A percentile compares a stretch with the other conserved stretches of the same genome.
phyloP scores from a whole-genome alignment of 2,888 invertebrate genomes.

The Germaria angustata region DNA sequence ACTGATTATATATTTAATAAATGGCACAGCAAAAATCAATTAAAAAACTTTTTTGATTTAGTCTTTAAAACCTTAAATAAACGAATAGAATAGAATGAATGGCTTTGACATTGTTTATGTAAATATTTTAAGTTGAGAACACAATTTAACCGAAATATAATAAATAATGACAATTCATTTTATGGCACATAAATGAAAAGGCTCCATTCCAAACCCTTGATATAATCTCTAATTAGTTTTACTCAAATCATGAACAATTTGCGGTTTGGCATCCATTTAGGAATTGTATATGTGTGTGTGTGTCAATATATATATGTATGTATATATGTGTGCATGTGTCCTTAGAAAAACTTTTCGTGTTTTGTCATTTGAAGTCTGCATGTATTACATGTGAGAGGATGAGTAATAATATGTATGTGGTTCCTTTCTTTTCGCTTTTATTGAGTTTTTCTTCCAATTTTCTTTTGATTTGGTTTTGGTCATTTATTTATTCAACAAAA shows the following conservation, averaged over 20 bases:
- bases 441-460: neutral
- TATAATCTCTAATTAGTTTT: neutral
- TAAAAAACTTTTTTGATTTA: neutral
- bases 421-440: slow-evolving; percentile 11
- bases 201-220: no score
- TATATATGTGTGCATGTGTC: neutral
- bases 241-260: neutral
- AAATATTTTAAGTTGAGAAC: neutral
- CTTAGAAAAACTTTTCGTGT: neutral
- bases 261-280: slow-evolving; percentile 22
- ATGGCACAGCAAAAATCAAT: no score
- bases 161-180: slow-evolving; percentile 14
- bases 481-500: neutral
- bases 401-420: neutral
- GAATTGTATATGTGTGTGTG: neutral
- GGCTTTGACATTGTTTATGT: neutral
- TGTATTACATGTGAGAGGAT: neutral
- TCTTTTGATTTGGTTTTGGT: neutral
- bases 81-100: neutral
- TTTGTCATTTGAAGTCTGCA: neutral
- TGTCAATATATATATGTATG: neutral
- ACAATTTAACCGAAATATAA: neutral
- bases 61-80: neutral
- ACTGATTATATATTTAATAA: no score
- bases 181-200: neutral